A percentile compares a stretch with the other conserved stretches of the same genome.
Conservation (phyloP, 2,113 vertebrate genomes). For the Amblyopsis rosae region DNA sequence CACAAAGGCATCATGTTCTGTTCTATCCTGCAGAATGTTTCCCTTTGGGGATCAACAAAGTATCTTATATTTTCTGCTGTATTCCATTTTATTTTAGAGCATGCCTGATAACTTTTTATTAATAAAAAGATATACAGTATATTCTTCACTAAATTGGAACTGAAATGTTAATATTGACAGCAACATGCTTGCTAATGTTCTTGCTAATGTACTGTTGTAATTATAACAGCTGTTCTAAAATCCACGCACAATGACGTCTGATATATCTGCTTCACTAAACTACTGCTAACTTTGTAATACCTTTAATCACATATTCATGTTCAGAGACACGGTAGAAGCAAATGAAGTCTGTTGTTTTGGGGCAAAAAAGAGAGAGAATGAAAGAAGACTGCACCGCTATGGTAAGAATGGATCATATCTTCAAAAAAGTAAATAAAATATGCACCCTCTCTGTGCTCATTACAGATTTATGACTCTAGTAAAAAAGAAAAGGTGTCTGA, state of each 20-base stretch:
- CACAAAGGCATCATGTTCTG: too few species aligned
- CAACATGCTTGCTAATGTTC: too few species aligned
- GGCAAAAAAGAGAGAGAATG: slow-evolving; percentile 20
- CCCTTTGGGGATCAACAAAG: too few species aligned
- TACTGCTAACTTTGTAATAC: slow-evolving; percentile 34
- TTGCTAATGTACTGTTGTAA: too few species aligned
- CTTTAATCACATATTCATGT: slow-evolving; percentile 63
- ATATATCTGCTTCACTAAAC: slow-evolving; percentile 33
- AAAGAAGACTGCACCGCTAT: slow-evolving; percentile 58
- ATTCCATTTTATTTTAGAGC: too few species aligned
- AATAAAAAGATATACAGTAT: too few species aligned
- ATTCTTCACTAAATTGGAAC: too few species aligned
- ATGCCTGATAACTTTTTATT: too few species aligned
- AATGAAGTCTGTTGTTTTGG: slow-evolving; percentile 61
- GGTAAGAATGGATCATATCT: slow-evolving; percentile 69
- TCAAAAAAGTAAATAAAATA: slow-evolving; percentile 78
- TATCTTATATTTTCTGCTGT: too few species aligned
- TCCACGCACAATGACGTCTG: background rate
- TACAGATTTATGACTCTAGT: slow-evolving; percentile 78
- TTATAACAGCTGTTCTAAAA: too few species aligned
- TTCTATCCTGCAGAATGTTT: too few species aligned
- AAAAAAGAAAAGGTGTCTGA: slow-evolving; percentile 77
- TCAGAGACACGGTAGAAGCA: slow-evolving; percentile 47
- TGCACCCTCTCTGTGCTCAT: slow-evolving; percentile 75
- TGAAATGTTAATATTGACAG: too few species aligned